Conservation (phyloP, 2,113 vertebrate genomes). For the Lepisosteus osseus region DNA sequence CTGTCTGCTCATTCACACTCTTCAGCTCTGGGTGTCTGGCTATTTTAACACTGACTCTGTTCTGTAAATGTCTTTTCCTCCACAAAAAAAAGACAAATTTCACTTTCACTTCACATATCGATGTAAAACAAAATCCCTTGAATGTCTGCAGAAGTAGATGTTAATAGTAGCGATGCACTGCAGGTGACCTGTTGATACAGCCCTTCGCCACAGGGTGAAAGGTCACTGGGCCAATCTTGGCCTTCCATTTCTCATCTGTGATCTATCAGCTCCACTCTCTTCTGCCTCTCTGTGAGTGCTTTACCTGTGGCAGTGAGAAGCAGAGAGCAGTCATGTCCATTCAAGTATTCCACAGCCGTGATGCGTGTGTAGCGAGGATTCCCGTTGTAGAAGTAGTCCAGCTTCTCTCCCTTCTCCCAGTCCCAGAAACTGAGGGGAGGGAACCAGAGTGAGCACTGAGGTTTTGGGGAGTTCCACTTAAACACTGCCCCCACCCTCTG, state of each 20-base stretch:
- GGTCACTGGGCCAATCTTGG: not conserved
- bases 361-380: conserved; percentile 94
- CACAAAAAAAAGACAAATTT: too few relatives aligned
- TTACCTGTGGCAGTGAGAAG: conserved; percentile 82
- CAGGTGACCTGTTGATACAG: too few relatives aligned
- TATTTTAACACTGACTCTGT: too few relatives aligned
- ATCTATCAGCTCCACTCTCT: not conserved
- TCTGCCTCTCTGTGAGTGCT: not conserved
- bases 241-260: not conserved
- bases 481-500: too few relatives aligned
- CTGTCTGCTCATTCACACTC: too few relatives aligned
- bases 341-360: conserved; percentile 96
- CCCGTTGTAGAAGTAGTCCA: conserved; percentile 97
- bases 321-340: conserved; percentile 83
- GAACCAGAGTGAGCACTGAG: not conserved
- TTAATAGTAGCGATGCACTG: too few relatives aligned
- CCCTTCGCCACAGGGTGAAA: not conserved
- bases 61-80: too few relatives aligned
- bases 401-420: conserved; percentile 93
- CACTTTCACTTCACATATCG: too few relatives aligned
- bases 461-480: not conserved
- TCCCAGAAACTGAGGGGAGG: conserved; percentile 83
- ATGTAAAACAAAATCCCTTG: too few relatives aligned
- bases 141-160: too few relatives aligned
- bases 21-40: too few relatives aligned